phyloP scores from a whole-genome alignment of 2,113 vertebrate species.

The Siniperca chuatsi region DNA sequence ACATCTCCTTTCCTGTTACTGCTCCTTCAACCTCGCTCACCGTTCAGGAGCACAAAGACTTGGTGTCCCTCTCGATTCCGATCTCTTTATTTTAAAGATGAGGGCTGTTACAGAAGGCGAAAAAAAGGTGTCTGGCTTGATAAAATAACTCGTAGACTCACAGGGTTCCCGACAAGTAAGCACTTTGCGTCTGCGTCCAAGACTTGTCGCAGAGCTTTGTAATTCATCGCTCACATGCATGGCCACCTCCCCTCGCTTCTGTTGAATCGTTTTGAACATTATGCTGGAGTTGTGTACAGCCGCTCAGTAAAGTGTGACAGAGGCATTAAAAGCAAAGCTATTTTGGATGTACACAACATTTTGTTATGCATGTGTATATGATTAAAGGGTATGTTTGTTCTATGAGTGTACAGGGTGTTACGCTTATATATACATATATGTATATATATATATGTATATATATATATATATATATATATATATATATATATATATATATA shows the following conservation, averaged over 20 bases:
- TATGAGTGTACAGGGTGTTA: constrained; percentile 70
- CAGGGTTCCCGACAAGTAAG: constrained; percentile 56
- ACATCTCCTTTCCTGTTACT: constrained; percentile 10
- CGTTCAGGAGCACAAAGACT: constrained; percentile 41
- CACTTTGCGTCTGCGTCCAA: constrained; percentile 66
- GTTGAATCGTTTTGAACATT: constrained; percentile 46
- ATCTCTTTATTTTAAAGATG: constrained; percentile 29
- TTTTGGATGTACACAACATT: constrained; percentile 70
- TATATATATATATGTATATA: constrained; percentile 35
- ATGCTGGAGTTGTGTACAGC: constrained; percentile 67
- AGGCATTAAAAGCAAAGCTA: constrained; percentile 43
- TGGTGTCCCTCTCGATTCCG: constrained; percentile 16
- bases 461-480: constrained; percentile 24
- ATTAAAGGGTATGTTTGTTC: constrained; percentile 56
- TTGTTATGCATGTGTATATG: constrained; percentile 76
- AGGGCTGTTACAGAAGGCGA: constrained; percentile 48
- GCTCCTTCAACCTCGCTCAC: constrained; percentile 20
- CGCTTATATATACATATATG: constrained; percentile 51
- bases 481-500: constrained; percentile 34
- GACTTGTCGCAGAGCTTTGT: constrained; percentile 48
- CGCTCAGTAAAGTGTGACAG: constrained; percentile 4
- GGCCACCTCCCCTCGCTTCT: constrained; percentile 55
- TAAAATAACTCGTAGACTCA: constrained; percentile 18
- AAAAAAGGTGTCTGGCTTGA: constrained; percentile 30
- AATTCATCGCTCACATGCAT: constrained; percentile 66